A percentile compares a stretch with the other conserved stretches of the same genome.
Evolutionary conservation across 2,888 invertebrate species (phyloP).

Genomic region (Drosophila yooni): DNA sequence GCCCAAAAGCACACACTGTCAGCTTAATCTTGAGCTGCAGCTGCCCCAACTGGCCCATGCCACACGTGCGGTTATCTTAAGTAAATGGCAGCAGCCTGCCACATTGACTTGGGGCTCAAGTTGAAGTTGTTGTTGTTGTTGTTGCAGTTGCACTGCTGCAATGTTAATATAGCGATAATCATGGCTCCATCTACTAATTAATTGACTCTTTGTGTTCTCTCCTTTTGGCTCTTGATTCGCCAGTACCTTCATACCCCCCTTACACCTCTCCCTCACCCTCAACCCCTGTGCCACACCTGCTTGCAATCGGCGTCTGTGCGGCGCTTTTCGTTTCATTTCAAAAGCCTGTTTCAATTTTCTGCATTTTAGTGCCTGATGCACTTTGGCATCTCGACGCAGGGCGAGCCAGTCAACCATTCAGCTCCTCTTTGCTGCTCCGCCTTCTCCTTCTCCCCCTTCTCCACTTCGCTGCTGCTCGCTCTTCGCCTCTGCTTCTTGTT

Average conservation of each 20-base stretch:
- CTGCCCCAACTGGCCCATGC: slow-evolving; percentile 29
- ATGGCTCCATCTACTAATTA: slow-evolving; percentile 85
- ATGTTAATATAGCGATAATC: slow-evolving; percentile 84
- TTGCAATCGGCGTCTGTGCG: slow-evolving; percentile 40
- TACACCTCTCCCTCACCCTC: not conserved
- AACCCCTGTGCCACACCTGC: slow-evolving; percentile 19
- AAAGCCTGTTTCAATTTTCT: slow-evolving; percentile 84
- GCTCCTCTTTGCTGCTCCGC: slow-evolving; percentile 9
- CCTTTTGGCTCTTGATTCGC: slow-evolving; percentile 40
- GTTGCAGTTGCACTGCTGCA: slow-evolving; percentile 36
- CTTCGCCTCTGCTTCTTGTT: slow-evolving; percentile 1
- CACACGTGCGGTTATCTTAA: slow-evolving; percentile 81
- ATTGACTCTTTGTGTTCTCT: slow-evolving; percentile 85
- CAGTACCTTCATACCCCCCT: not conserved
- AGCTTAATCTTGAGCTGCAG: slow-evolving; percentile 21
- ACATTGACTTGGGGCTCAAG: slow-evolving; percentile 25
- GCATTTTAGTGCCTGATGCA: slow-evolving; percentile 82
- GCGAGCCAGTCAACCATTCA: slow-evolving; percentile 50
- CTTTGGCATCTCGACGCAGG: slow-evolving; percentile 78
- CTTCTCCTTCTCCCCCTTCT: not conserved
- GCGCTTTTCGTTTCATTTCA: slow-evolving; percentile 77
- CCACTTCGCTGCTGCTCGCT: not conserved
- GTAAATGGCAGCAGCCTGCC: slow-evolving; percentile 65
- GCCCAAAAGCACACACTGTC: slow-evolving; percentile 6
- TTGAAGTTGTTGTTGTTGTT: slow-evolving; percentile 11